phyloP scores from a whole-genome alignment of 1,140 invertebrate species.

The Arion vulgaris region DNA sequence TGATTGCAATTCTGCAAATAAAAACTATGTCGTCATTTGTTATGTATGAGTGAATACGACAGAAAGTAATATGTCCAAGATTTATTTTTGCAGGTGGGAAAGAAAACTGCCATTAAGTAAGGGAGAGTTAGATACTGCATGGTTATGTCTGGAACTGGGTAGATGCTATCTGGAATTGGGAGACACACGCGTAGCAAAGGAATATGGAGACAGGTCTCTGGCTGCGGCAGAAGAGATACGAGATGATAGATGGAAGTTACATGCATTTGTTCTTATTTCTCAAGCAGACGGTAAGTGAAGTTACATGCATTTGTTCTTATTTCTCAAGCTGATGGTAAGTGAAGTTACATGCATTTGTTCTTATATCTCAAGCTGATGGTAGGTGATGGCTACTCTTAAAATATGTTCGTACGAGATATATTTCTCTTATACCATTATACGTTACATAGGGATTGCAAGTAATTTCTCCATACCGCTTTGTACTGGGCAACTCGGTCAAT shows the following conservation, averaged over 20 bases:
- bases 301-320: constrained; percentile 70
- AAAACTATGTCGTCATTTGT: no score
- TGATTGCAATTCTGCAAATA: no score
- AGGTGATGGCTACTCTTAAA: no score
- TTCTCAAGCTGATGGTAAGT: constrained; percentile 66
- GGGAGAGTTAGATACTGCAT: constrained; percentile 65
- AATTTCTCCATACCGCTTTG: no score
- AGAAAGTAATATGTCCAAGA: no score
- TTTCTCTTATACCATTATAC: no score
- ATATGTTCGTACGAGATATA: no score
- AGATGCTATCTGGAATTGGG: constrained; percentile 70
- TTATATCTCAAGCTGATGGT: constrained; percentile 69
- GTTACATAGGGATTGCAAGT: no score
- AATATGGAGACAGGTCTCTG: constrained; percentile 66
- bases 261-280: constrained; percentile 69
- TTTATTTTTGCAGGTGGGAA: constrained; percentile 64
- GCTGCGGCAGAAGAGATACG: constrained; percentile 60
- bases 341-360: constrained; percentile 68
- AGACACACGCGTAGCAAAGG: constrained; percentile 56
- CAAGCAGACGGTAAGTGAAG: constrained; percentile 65
- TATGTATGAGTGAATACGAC: no score
- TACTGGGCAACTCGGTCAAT: no score
- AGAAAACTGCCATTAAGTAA: constrained; percentile 65
- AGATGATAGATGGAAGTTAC: constrained; percentile 70
- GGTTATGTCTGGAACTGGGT: constrained; percentile 72